A percentile compares a stretch with the other conserved stretches of the same genome.
phyloP scores from a whole-genome alignment of 2,888 invertebrate species.

The Ceratothoa steindachneri region DNA sequence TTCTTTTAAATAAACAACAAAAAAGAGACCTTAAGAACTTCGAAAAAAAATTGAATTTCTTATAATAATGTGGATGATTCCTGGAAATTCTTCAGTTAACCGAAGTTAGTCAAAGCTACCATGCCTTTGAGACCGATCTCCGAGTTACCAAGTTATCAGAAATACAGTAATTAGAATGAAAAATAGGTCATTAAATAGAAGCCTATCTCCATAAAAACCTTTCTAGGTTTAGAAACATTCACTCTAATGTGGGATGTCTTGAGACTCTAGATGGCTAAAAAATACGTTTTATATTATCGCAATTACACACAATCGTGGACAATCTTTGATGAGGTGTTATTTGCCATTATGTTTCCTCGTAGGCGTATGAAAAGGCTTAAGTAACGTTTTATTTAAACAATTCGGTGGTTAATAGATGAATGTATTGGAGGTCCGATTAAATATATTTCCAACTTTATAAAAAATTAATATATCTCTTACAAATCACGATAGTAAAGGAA shows the following conservation, averaged over 20 bases:
- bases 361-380: background rate
- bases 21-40: too few species aligned
- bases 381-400: background rate
- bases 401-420: background rate
- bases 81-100: too few species aligned
- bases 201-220: background rate
- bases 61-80: too few species aligned
- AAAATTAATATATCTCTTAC: too few species aligned
- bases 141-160: too few species aligned
- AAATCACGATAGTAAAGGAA: too few species aligned
- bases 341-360: background rate
- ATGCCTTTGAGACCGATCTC: too few species aligned
- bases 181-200: background rate
- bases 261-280: slow-evolving; percentile 1
- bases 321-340: background rate
- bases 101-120: too few species aligned
- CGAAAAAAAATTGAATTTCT: too few species aligned
- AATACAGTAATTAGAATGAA: too few species aligned
- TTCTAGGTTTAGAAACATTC: background rate
- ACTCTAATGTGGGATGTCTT: background rate
- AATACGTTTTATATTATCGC: background rate
- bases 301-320: background rate
- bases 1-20: too few species aligned
- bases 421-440: background rate
- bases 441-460: background rate